Percentiles rank a stretch among this genome's conserved stretches.
phyloP scores from a whole-genome alignment of 2,113 vertebrate genomes.

The Bothrops jararaca region DNA sequence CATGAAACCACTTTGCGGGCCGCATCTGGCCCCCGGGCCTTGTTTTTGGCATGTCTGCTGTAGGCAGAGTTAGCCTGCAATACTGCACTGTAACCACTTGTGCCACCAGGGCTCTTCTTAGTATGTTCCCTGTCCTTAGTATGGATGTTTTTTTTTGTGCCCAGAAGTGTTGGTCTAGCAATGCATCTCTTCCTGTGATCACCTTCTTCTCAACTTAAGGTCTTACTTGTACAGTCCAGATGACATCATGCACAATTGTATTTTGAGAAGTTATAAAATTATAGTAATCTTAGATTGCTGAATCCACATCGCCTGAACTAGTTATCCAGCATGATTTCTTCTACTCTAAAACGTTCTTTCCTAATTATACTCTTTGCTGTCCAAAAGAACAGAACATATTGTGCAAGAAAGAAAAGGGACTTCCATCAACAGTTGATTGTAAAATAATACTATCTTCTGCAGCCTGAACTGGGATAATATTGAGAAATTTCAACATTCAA shows the following conservation, averaged over 20 bases:
- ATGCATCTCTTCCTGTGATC: neutral
- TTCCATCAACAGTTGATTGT: neutral
- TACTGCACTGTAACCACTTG: neutral
- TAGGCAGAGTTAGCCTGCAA: neutral
- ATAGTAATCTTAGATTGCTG: neutral
- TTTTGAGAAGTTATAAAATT: neutral
- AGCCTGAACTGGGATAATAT: neutral
- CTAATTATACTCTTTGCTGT: neutral
- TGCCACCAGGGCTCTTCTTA: neutral
- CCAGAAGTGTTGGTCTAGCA: too few species aligned
- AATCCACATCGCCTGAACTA: neutral
- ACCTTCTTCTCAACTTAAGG: neutral
- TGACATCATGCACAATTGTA: neutral
- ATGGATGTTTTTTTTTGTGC: neutral
- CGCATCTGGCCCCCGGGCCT: too few species aligned
- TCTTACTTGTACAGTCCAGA: neutral
- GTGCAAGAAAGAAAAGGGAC: neutral
- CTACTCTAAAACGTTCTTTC: neutral
- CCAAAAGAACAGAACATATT: constrained; percentile 1
- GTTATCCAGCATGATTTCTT: neutral
- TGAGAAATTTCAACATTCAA: neutral
- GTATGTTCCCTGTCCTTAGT: neutral
- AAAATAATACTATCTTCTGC: neutral
- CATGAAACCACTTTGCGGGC: too few species aligned
- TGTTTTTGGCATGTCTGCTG: too few species aligned